These are phyloP conservation scores for Ephydatia muelleri DNA, from an alignment of 37 sponge, comb jelly and placozoan genomes.

Conservation along the genomic window DNA sequence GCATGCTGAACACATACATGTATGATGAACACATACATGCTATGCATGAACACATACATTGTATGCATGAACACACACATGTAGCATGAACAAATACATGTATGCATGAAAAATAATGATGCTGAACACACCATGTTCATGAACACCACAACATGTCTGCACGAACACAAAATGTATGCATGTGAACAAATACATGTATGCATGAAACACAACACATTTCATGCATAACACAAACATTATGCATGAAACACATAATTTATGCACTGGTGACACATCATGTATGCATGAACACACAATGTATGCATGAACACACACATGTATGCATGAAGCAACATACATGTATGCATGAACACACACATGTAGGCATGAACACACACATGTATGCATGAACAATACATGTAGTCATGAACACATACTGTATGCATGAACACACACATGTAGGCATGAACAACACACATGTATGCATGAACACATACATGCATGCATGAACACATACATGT, in stretches of 20 bases:
- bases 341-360: not conserved
- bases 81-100: too few species aligned
- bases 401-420: constrained; percentile 51
- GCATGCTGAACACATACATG: too few species aligned
- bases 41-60: too few species aligned
- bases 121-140: not conserved
- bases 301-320: too few species aligned
- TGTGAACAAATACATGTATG: not conserved
- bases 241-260: not conserved
- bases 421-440: not conserved
- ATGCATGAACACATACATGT: too few species aligned
- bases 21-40: too few species aligned
- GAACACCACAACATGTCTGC: not conserved
- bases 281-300: too few species aligned
- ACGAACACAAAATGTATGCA: not conserved
- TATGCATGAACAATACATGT: constrained; percentile 14
- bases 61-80: too few species aligned
- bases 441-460: not conserved
- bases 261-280: too few species aligned
- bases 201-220: constrained; percentile 1
- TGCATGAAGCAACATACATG: too few species aligned
- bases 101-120: not conserved
- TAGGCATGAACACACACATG: not conserved
- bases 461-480: too few species aligned
- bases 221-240: not conserved